Percentiles rank a stretch among this genome's conserved stretches.
phyloP scores from a whole-genome alignment of 1,140 invertebrate species.

The Panonychus citri region DNA sequence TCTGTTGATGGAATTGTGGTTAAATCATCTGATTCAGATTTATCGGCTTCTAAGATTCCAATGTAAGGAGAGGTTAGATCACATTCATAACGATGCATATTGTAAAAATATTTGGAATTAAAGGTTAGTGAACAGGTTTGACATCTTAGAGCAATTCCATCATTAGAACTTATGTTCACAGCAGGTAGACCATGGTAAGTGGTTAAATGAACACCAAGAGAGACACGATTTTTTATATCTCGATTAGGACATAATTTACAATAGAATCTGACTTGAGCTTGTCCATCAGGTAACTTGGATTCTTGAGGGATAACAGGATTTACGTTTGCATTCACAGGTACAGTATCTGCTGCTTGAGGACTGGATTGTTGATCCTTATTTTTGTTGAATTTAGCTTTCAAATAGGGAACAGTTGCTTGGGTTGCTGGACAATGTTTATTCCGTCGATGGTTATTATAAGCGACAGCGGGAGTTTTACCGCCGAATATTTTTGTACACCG shows the following conservation, averaged over 20 bases:
- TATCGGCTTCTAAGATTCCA: neutral
- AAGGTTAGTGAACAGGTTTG: slow-evolving; percentile 3
- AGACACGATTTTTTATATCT: slow-evolving; percentile 5
- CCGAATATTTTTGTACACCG: slow-evolving; percentile 3
- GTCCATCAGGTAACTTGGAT: neutral
- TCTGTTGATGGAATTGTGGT: too few relatives aligned
- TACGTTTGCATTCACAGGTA: neutral
- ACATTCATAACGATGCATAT: slow-evolving; percentile 4
- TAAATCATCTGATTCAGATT: neutral
- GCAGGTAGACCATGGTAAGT: slow-evolving; percentile 5
- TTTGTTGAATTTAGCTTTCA: neutral
- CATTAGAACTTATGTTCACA: neutral
- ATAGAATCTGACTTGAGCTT: neutral
- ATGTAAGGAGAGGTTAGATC: slow-evolving; percentile 4
- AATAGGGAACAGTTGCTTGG: neutral
- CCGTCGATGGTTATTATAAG: slow-evolving; percentile 3
- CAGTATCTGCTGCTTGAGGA: neutral
- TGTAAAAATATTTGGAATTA: slow-evolving; percentile 6
- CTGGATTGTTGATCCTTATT: neutral
- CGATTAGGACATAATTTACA: slow-evolving; percentile 5
- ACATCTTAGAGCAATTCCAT: neutral
- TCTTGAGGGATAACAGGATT: neutral
- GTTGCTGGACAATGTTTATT: neutral
- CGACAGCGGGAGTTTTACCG: slow-evolving; percentile 3
- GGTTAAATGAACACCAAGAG: slow-evolving; percentile 5